These are phyloP conservation scores for Phengaris arion DNA, from an alignment of 2,888 invertebrate genomes.

Conservation along the genomic window DNA sequence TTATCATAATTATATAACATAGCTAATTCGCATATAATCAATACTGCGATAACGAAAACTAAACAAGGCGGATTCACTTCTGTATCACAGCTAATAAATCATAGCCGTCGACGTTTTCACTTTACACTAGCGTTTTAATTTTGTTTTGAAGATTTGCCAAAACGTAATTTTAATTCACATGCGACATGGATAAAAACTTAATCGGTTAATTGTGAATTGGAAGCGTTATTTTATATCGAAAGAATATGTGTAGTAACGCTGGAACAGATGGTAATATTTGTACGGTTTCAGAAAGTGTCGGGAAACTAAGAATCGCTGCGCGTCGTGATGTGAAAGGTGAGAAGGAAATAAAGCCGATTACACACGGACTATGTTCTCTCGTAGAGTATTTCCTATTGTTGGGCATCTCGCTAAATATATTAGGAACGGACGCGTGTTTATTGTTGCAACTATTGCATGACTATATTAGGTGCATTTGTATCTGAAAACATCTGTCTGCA, in stretches of 20 bases:
- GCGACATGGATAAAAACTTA: neutral
- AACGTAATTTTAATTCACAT: conserved; percentile 26
- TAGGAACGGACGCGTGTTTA: conserved; percentile 39
- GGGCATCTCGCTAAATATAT: conserved; percentile 46
- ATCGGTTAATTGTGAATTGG: neutral
- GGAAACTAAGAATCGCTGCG: conserved; percentile 38
- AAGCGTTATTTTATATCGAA: conserved; percentile 12
- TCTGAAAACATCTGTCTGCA: neutral
- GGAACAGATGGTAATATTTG: conserved; percentile 35
- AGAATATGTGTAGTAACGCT: conserved; percentile 20
- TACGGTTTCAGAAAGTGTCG: conserved; percentile 41
- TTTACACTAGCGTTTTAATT: conserved; percentile 30
- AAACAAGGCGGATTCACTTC: conserved; percentile 15
- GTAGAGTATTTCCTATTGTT: conserved; percentile 55
- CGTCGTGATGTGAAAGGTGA: conserved; percentile 46
- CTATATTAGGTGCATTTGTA: neutral
- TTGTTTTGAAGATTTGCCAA: conserved; percentile 36
- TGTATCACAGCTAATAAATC: conserved; percentile 32
- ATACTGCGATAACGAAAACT: conserved; percentile 24
- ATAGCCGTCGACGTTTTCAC: conserved; percentile 35
- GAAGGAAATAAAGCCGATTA: conserved; percentile 68
- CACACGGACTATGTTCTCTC: conserved; percentile 55
- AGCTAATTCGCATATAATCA: conserved; percentile 17
- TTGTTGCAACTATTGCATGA: conserved; percentile 37
- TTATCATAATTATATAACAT: conserved; percentile 15